phyloP scores from a whole-genome alignment of 2,888 invertebrate species.

The Dorcus hopei region DNA sequence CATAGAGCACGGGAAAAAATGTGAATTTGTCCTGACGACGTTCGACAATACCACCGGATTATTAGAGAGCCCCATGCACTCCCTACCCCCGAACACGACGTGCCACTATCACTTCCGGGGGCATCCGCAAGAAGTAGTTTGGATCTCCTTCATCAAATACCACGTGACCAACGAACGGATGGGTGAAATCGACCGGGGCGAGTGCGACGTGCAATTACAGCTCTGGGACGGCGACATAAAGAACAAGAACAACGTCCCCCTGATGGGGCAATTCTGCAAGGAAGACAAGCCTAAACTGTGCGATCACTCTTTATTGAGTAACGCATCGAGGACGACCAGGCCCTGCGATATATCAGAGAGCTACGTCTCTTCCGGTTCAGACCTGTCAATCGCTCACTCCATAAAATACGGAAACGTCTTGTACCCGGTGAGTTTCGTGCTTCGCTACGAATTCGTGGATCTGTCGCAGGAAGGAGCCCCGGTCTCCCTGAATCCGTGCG shows the following conservation, averaged over 20 bases:
- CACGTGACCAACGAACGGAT: conserved; percentile 63
- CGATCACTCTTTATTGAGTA: conserved; percentile 70
- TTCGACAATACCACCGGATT: conserved; percentile 72
- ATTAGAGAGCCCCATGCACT: conserved; percentile 72
- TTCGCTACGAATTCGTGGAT: conserved; percentile 82
- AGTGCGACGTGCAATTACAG: conserved; percentile 71
- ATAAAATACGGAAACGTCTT: conserved; percentile 75
- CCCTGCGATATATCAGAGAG: conserved; percentile 72
- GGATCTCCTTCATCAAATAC: conserved; percentile 82
- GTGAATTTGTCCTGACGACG: conserved; percentile 73
- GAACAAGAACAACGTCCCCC: conserved; percentile 49
- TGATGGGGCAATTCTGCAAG: conserved; percentile 74
- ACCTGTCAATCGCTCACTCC: conserved; percentile 72
- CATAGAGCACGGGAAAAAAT: conserved; percentile 69
- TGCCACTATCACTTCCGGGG: conserved; percentile 79
- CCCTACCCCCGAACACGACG: conserved; percentile 76
- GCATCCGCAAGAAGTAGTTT: conserved; percentile 71
- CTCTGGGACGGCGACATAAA: conserved; percentile 69
- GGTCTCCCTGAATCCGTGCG: conserved; percentile 62
- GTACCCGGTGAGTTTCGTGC: conserved; percentile 72
- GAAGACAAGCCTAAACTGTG: conserved; percentile 73
- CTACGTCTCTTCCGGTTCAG: conserved; percentile 73
- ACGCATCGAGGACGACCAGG: conserved; percentile 67
- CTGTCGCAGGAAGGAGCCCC: conserved; percentile 65
- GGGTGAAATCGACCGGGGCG: conserved; percentile 65